These are phyloP conservation scores for Babyrousa celebensis DNA, from an alignment of 2,797 vertebrate species.

Conservation along the genomic window DNA sequence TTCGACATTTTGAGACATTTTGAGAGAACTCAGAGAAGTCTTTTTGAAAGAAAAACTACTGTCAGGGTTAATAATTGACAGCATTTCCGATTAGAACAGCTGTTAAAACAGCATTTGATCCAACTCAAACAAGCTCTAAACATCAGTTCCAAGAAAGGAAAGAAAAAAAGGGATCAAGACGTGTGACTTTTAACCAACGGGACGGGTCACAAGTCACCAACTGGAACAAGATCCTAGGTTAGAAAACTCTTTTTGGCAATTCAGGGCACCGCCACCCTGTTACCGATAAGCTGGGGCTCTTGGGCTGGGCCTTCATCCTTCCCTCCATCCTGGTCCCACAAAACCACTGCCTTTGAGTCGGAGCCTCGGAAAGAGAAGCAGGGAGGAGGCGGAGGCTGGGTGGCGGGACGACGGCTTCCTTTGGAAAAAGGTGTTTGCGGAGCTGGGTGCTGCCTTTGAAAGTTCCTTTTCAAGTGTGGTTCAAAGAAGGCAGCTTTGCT, in stretches of 20 bases:
- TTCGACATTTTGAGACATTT: slow-evolving; percentile 50
- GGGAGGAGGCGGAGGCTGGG: not conserved
- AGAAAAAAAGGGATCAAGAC: slow-evolving; percentile 53
- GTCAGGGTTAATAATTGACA: slow-evolving; percentile 82
- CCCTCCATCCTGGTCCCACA: accelerated
- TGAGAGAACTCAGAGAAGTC: slow-evolving; percentile 56
- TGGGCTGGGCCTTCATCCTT: not conserved
- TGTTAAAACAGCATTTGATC: slow-evolving; percentile 87
- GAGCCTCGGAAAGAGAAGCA: not conserved
- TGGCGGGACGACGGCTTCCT: not conserved
- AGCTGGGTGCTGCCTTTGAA: slow-evolving; percentile 60
- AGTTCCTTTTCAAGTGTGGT: slow-evolving; percentile 70
- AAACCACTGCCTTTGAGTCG: not conserved
- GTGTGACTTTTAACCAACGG: slow-evolving; percentile 74
- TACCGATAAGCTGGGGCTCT: slow-evolving; percentile 58
- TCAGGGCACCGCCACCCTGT: not conserved
- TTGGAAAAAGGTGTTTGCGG: slow-evolving; percentile 65
- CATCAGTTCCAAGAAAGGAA: slow-evolving; percentile 61
- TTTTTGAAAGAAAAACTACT: slow-evolving; percentile 79
- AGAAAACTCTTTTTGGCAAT: slow-evolving; percentile 71
- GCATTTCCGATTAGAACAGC: slow-evolving; percentile 81
- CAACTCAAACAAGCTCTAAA: slow-evolving; percentile 86
- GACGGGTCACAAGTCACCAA: slow-evolving; percentile 72
- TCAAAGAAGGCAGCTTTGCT: slow-evolving; percentile 68
- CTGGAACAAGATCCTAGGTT: slow-evolving; percentile 15